Base-by-base conservation (phyloP, 2,113 vertebrate genomes). In the Myotis davidii region DNA sequence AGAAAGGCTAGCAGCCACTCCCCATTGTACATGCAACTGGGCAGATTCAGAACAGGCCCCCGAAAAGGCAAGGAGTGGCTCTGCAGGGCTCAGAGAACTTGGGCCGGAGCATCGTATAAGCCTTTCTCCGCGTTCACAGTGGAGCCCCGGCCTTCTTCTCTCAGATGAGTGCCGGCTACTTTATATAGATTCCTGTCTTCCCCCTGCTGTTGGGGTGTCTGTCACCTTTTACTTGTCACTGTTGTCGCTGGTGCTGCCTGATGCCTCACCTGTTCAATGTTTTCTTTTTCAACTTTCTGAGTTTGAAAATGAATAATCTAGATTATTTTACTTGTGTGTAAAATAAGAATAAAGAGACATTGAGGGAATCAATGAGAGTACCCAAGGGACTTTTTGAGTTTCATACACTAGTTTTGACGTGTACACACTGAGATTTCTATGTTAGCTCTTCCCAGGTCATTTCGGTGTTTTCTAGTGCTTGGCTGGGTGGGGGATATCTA, bases 211-310 rank as follows among this genome's bases (percentile, higher is more conserved):
- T 9, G 54, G 34, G 5, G 25, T 42, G 20, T 74, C 91, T 94
- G 61, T 82, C 85, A 79, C 48, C 67, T 88, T 59, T 69, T 90
- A 69, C 72, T 91, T 85, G 17, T 83, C 64, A 45, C 17, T 2
- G 10, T 88, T 73, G 65, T 83, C 37, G n/a, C 20, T 20, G 27
- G 65, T 90, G 76, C 84, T 79, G 48, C 67, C 73, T 93, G 59
- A 56, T 70, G 81, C 65, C 23, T 83, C 23, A n/a, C 52, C 87
- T 18, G 14, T 91, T 84, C 72, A 94, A 87, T 93, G 29, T 87
- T 88, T 74, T 93, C 85, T 77, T 88, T 90, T 79, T 94, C 56
- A 88, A 88, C 94, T 94, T 95, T 61, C 70, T n/a, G 10, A 50
- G 48, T 54, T 95, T 94, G 29, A 74, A 95, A 96, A 69, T 52